Evolutionary conservation across 1,140 invertebrate genomes (phyloP).

Genomic region (Pissodes strobi): DNA sequence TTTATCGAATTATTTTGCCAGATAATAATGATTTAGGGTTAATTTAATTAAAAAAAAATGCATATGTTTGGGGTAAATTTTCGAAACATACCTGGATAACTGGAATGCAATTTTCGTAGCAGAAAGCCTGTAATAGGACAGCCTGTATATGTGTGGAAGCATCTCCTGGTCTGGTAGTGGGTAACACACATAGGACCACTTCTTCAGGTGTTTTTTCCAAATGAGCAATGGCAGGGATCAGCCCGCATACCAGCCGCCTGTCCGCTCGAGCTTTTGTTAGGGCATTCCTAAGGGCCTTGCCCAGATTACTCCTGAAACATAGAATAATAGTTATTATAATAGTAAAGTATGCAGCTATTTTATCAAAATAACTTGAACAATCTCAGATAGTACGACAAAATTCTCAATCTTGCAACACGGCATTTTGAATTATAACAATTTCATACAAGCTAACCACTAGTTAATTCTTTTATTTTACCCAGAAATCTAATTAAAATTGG

Average conservation of each 20-base stretch:
- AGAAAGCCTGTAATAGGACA: conserved; percentile 70
- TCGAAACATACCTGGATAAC: conserved; percentile 71
- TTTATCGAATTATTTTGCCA: too few relatives aligned
- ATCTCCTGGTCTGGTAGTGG: conserved; percentile 64
- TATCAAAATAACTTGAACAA: background rate
- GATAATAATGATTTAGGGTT: too few relatives aligned
- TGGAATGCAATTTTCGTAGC: conserved; percentile 71
- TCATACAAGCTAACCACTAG: too few relatives aligned
- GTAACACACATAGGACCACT: conserved; percentile 67
- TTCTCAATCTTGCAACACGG: background rate
- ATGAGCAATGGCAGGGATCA: conserved; percentile 64
- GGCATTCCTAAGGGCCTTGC: conserved; percentile 61
- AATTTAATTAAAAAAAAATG: too few relatives aligned
- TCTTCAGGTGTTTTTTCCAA: conserved; percentile 64
- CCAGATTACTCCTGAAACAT: conserved; percentile 53
- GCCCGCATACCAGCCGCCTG: conserved; percentile 64
- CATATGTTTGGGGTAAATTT: too few relatives aligned
- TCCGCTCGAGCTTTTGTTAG: conserved; percentile 63
- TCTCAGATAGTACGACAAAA: background rate
- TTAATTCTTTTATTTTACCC: too few relatives aligned
- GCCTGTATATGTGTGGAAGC: conserved; percentile 70
- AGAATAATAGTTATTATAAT: conserved; percentile 9
- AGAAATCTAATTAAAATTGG: too few relatives aligned
- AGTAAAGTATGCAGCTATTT: too few relatives aligned
- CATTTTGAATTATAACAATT: too few relatives aligned